Percentiles rank a stretch among this genome's conserved stretches.
Evolutionary conservation across 2,888 invertebrate species (phyloP).

Genomic region (Ichneumoninae sp.): DNA sequence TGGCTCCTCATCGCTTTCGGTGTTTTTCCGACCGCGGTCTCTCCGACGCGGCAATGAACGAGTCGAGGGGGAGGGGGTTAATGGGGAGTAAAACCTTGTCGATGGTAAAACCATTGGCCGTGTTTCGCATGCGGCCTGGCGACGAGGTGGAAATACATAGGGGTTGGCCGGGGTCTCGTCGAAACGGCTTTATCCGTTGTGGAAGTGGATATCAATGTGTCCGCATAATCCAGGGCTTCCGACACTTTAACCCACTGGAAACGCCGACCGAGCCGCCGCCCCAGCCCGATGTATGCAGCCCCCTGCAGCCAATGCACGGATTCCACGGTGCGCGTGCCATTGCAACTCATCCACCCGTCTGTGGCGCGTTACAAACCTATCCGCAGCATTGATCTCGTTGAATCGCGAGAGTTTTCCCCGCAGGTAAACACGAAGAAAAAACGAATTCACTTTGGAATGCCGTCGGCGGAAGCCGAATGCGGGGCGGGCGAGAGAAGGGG

Average conservation of each 20-base stretch:
- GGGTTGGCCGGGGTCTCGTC: conserved; percentile 14
- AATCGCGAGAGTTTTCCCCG: conserved; percentile 65
- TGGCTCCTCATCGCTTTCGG: conserved; percentile 25
- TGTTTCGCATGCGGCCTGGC: conserved; percentile 41
- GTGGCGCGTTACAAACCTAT: conserved; percentile 69
- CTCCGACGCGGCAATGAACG: conserved; percentile 36
- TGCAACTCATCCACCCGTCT: conserved; percentile 49
- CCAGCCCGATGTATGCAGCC: background rate
- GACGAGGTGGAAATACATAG: conserved; percentile 19
- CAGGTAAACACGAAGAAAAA: conserved; percentile 59
- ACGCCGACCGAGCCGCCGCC: conserved; percentile 16
- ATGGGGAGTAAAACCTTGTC: conserved; percentile 52
- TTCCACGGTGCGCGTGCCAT: conserved; percentile 43
- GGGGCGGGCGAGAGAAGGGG: conserved; percentile 37
- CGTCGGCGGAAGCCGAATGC: conserved; percentile 60
- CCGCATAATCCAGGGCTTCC: conserved; percentile 52
- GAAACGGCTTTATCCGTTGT: conserved; percentile 45
- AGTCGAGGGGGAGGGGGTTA: conserved; percentile 56
- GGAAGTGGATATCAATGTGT: conserved; percentile 58
- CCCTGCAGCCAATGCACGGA: conserved; percentile 15
- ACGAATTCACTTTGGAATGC: conserved; percentile 59
- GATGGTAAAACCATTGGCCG: conserved; percentile 46
- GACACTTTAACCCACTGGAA: conserved; percentile 59
- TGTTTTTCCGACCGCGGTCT: conserved; percentile 1
- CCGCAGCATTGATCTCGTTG: conserved; percentile 72